Evolutionary conservation across 2,888 invertebrate genomes (phyloP).

Genomic region (Morpho helenor): DNA sequence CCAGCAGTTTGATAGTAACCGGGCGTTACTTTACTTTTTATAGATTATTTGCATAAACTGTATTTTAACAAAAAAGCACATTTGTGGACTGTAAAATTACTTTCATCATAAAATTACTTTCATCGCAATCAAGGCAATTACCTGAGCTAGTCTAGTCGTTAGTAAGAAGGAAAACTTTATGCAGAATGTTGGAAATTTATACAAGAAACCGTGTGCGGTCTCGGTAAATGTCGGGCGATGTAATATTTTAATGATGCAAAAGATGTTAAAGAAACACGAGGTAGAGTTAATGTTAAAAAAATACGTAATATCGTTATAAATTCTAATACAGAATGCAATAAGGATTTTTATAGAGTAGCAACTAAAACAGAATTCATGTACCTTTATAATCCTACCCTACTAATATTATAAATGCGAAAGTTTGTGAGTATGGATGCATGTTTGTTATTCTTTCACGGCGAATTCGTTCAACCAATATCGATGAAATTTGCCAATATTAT

Average conservation of each 20-base stretch:
- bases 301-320: slow-evolving; percentile 3
- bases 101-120: slow-evolving; percentile 21
- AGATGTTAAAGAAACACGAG: slow-evolving; percentile 25
- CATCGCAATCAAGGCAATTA: slow-evolving; percentile 27
- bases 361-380: no score
- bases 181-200: slow-evolving; percentile 27
- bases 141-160: slow-evolving; percentile 27
- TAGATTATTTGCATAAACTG: neutral
- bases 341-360: no score
- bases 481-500: no score
- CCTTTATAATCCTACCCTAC: neutral
- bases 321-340: neutral
- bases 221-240: slow-evolving; percentile 25
- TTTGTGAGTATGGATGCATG: no score
- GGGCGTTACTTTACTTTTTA: no score
- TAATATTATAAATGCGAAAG: no score
- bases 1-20: no score
- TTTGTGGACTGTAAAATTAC: slow-evolving; percentile 4
- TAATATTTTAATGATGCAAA: slow-evolving; percentile 29
- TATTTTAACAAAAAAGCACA: slow-evolving; percentile 9
- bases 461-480: no score
- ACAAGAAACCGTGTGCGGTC: slow-evolving; percentile 26
- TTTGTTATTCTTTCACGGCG: no score
- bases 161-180: slow-evolving; percentile 26
- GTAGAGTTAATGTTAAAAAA: slow-evolving; percentile 20